Percentiles rank a stretch among this genome's conserved stretches.
phyloP scores from a whole-genome alignment of 2,797 vertebrate genomes.

The Trachurus trachurus region DNA sequence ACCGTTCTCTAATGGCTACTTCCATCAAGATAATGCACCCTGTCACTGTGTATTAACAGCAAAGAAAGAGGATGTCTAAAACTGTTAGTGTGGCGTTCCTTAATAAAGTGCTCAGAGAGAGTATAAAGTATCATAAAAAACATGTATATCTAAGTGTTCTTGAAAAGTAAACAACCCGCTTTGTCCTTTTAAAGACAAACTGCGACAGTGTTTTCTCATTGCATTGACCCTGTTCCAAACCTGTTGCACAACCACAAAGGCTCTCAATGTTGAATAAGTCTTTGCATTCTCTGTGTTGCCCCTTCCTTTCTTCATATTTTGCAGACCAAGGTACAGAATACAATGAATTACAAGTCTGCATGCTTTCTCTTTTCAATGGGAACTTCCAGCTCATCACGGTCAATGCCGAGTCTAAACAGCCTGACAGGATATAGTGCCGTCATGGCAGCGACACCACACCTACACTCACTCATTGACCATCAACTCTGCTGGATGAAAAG shows the following conservation, averaged over 20 bases:
- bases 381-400: conserved; percentile 23
- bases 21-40: background rate
- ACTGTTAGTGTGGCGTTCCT: background rate
- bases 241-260: background rate
- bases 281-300: conserved; percentile 2
- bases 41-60: background rate
- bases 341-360: background rate
- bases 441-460: conserved; percentile 39
- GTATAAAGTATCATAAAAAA: background rate
- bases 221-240: background rate
- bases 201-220: background rate
- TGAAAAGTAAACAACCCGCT: background rate
- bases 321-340: conserved; percentile 34
- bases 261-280: background rate
- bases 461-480: conserved; percentile 55
- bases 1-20: background rate
- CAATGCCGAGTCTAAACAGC: conserved; percentile 20
- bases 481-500: conserved; percentile 52
- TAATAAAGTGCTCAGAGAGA: background rate
- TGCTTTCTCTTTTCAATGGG: conserved; percentile 11
- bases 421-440: conserved; percentile 51
- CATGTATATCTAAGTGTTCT: background rate
- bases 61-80: background rate
- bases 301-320: background rate
- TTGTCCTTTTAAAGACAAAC: background rate